phyloP scores from a whole-genome alignment of 2,113 vertebrate genomes.

The Indicator indicator region DNA sequence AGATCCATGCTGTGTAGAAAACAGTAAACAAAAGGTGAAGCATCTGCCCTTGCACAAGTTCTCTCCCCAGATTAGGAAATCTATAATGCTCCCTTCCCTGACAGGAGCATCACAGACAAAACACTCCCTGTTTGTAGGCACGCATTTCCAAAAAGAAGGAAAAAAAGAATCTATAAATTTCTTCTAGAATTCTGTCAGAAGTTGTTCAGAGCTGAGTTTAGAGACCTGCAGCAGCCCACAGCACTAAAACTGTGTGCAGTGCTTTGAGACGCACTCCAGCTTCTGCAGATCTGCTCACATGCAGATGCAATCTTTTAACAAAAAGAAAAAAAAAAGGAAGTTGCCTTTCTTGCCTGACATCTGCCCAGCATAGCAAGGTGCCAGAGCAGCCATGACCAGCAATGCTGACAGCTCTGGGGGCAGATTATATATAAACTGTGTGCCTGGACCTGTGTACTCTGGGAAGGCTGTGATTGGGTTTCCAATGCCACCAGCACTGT shows the following conservation, averaged over 20 bases:
- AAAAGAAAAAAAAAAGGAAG: slow-evolving; percentile 62
- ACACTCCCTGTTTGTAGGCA: not conserved
- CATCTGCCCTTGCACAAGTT: not conserved
- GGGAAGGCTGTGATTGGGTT: slow-evolving; percentile 51
- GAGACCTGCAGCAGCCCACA: not conserved
- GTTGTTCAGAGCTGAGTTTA: not conserved
- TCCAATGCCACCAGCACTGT: slow-evolving; percentile 42
- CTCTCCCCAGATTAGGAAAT: not conserved
- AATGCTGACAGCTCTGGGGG: slow-evolving; percentile 48
- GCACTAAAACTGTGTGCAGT: not conserved
- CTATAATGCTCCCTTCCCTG: not conserved
- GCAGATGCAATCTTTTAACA: slow-evolving; percentile 65
- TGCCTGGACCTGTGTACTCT: not conserved
- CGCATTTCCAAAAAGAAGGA: not conserved
- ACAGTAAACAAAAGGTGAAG: not conserved
- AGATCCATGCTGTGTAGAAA: not conserved
- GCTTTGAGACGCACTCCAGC: not conserved
- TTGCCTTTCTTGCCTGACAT: slow-evolving; percentile 78
- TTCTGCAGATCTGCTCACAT: slow-evolving; percentile 59
- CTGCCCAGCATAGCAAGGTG: slow-evolving; percentile 75
- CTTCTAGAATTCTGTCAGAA: not conserved
- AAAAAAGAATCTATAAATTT: not conserved
- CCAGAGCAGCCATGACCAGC: slow-evolving; percentile 53
- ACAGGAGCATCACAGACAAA: not conserved
- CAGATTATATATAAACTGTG: slow-evolving; percentile 58